Percentiles rank a stretch among this genome's conserved stretches.
Evolutionary conservation across 2,888 invertebrate species (phyloP).

Genomic region (Chrysomela aeneicollis): DNA sequence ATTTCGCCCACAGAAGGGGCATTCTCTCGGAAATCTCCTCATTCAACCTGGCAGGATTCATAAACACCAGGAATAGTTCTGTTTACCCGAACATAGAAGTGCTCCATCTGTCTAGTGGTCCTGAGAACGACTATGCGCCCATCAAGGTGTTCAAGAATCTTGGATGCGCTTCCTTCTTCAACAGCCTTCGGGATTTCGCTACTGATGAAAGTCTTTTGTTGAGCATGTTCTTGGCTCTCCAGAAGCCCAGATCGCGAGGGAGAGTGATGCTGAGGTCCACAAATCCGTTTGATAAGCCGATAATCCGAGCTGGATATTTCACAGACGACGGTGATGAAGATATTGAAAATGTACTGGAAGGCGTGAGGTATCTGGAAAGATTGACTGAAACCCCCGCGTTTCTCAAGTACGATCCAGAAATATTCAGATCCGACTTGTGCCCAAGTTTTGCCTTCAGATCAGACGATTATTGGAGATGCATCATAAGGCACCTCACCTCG

Average conservation of each 20-base stretch:
- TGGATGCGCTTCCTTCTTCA: conserved; percentile 47
- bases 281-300: conserved; percentile 67
- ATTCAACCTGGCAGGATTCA: conserved; percentile 60
- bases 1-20: conserved; percentile 63
- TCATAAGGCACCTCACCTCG: conserved; percentile 50
- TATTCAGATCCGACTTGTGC: conserved; percentile 55
- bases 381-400: conserved; percentile 60
- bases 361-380: conserved; percentile 59
- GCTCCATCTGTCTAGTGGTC: conserved; percentile 42
- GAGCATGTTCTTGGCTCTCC: conserved; percentile 34
- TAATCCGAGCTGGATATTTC: conserved; percentile 72
- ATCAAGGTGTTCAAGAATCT: conserved; percentile 35
- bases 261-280: conserved; percentile 64
- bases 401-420: conserved; percentile 54
- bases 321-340: conserved; percentile 63
- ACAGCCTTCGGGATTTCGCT: conserved; percentile 36
- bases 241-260: conserved; percentile 65
- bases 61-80: conserved; percentile 61
- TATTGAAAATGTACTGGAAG: conserved; percentile 64
- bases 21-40: conserved; percentile 61
- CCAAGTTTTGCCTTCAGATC: conserved; percentile 54
- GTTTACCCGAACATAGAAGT: conserved; percentile 64
- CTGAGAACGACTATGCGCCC: conserved; percentile 51
- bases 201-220: conserved; percentile 31
- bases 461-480: conserved; percentile 66